Percentiles rank a stretch among this genome's conserved stretches.
Evolutionary conservation across 2,888 invertebrate genomes (phyloP).

Genomic region (Eupithecia subfuscata): DNA sequence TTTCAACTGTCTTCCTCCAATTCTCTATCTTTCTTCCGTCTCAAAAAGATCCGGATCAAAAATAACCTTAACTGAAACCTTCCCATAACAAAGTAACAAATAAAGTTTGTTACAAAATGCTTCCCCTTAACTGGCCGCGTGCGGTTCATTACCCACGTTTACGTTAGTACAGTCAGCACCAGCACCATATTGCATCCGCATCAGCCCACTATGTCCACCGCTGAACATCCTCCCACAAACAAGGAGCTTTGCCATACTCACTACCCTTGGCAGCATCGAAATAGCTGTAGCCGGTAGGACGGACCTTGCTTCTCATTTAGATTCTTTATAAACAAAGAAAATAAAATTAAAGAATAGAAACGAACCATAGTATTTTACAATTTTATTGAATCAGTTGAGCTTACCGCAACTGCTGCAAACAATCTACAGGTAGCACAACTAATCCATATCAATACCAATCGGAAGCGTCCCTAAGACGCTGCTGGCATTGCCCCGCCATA

Average conservation of each 20-base stretch:
- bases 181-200: neutral
- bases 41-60: neutral
- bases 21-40: neutral
- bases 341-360: no score
- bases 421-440: no score
- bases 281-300: no score
- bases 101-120: slow-evolving; percentile 1
- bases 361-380: no score
- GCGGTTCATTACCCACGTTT: slow-evolving; percentile 29
- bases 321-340: no score
- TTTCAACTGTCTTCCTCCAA: no score
- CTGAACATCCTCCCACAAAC: neutral
- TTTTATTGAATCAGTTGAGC: no score
- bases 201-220: neutral
- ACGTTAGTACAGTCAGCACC: slow-evolving; percentile 9
- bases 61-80: neutral
- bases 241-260: neutral
- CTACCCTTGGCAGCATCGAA: neutral
- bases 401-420: no score
- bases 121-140: slow-evolving; percentile 27
- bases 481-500: no score
- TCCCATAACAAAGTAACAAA: slow-evolving; percentile 1
- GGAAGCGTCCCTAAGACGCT: no score
- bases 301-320: no score
- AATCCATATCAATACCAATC: no score